Conservation (phyloP, 2,113 vertebrate genomes). For the Rhineura floridana region DNA sequence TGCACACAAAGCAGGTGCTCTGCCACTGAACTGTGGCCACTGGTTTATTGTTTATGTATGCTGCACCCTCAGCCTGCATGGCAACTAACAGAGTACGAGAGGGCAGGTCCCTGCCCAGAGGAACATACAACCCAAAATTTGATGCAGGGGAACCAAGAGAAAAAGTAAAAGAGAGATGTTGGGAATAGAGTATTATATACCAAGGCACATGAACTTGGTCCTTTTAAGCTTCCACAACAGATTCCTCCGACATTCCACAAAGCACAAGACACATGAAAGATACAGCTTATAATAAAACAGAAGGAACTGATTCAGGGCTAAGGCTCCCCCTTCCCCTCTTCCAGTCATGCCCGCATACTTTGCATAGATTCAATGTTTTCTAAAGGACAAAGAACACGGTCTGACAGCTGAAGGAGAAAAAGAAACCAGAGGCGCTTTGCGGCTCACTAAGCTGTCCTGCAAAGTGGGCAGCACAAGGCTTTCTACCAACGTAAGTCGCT, state of each 20-base stretch:
- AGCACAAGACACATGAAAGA: not conserved
- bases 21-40: not conserved
- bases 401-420: not conserved
- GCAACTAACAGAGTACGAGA: not conserved
- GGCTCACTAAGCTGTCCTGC: conserved; percentile 42
- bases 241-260: not conserved
- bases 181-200: not conserved
- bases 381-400: conserved; percentile 31
- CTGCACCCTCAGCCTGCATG: not conserved
- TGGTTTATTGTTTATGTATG: not conserved
- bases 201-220: not conserved
- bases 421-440: not conserved
- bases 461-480: conserved; percentile 54
- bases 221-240: rapidly evolving
- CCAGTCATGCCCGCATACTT: conserved; percentile 48
- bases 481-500: conserved; percentile 48
- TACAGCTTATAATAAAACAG: not conserved
- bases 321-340: conserved; percentile 26
- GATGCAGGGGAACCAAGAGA: not conserved
- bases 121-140: not conserved
- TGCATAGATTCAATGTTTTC: conserved; percentile 37
- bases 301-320: conserved; percentile 31
- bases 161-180: not conserved
- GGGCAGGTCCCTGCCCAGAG: not conserved
- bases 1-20: not conserved